A percentile compares a stretch with the other conserved stretches of the same genome.
Conservation (phyloP, 2,113 vertebrate genomes). For the Suncus etruscus region DNA sequence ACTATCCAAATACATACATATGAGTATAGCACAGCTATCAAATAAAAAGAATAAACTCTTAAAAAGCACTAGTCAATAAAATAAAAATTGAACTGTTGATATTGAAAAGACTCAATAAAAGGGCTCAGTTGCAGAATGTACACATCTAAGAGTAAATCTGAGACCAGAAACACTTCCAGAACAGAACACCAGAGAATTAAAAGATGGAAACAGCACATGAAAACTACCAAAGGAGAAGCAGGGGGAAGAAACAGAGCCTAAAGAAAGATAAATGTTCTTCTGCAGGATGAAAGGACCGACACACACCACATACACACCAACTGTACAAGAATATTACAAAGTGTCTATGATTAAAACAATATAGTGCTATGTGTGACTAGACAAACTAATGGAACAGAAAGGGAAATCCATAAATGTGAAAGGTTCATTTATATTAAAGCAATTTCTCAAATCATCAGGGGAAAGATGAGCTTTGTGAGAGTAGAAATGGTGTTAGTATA, state of each 20-base stretch:
- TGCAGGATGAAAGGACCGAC: not conserved
- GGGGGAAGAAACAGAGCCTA: not conserved
- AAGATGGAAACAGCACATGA: not conserved
- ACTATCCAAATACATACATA: not conserved
- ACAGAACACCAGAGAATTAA: not conserved
- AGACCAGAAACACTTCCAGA: not conserved
- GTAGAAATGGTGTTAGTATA: not conserved
- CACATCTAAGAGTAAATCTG: not conserved
- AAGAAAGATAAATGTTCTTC: not conserved
- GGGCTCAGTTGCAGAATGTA: not conserved
- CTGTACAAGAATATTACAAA: not conserved
- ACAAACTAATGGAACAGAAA: not conserved
- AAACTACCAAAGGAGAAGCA: not conserved
- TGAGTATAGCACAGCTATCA: not conserved
- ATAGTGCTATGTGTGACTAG: not conserved
- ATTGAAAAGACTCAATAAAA: not conserved
- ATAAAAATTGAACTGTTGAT: slow-evolving; percentile 7
- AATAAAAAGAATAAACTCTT: slow-evolving; percentile 13
- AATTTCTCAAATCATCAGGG: slow-evolving; percentile 21
- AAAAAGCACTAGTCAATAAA: slow-evolving; percentile 8
- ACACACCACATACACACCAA: not conserved
- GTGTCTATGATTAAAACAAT: not conserved
- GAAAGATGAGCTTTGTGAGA: not conserved
- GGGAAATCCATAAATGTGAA: slow-evolving; percentile 14
- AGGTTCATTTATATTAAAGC: not conserved